Evolutionary conservation across 1,140 invertebrate species (phyloP).

Genomic region (Asbolus verrucosus): DNA sequence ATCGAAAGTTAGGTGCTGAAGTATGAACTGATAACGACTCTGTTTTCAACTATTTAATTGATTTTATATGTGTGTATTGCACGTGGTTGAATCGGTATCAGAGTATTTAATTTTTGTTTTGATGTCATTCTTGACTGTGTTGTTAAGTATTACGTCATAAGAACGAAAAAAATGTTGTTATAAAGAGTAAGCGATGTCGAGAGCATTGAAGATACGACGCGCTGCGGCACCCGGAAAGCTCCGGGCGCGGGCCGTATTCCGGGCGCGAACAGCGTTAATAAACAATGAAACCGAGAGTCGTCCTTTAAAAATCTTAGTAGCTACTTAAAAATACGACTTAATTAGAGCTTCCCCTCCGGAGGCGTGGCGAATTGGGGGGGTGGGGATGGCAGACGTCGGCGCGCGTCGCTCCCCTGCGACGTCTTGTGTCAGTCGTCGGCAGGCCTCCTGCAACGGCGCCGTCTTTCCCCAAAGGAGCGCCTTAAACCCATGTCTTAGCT

Average conservation of each 20-base stretch:
- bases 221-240: constrained; percentile 2
- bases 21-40: constrained; percentile 17
- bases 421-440: constrained; percentile 65
- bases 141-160: too few relatives aligned
- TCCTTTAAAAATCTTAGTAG: constrained; percentile 62
- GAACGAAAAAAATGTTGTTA: too few relatives aligned
- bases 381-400: constrained; percentile 58
- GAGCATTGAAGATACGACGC: neutral
- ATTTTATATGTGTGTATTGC: too few relatives aligned
- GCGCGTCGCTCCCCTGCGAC: constrained; percentile 60
- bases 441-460: constrained; percentile 62
- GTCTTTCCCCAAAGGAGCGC: constrained; percentile 62
- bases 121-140: too few relatives aligned
- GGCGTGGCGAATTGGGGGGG: constrained; percentile 59
- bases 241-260: constrained; percentile 13
- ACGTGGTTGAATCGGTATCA: too few relatives aligned
- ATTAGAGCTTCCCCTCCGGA: constrained; percentile 61
- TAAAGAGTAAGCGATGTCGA: too few relatives aligned
- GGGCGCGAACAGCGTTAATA: constrained; percentile 52
- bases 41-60: too few relatives aligned
- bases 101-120: too few relatives aligned
- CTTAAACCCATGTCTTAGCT: constrained; percentile 65
- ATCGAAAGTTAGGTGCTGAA: constrained; percentile 31
- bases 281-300: constrained; percentile 58
- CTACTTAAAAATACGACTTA: constrained; percentile 65